Base-by-base conservation (phyloP, 1,140 invertebrate species). In the Brachionus asplanchnoidis region DNA sequence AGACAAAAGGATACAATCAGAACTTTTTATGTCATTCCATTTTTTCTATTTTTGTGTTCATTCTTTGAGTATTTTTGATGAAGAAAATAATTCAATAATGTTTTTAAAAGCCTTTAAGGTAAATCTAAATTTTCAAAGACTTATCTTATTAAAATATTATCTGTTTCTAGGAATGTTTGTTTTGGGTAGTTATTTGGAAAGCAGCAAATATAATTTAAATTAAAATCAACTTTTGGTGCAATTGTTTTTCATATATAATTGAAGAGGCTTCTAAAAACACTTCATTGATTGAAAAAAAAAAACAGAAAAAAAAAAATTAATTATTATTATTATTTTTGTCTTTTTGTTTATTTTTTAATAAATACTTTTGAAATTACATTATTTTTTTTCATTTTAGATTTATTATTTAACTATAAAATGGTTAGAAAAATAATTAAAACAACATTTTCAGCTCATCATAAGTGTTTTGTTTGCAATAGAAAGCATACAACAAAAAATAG, bases 21-120 rank as follows among this genome's bases (percentile, higher is more conserved):
- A 4, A 36, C 65, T 68, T 68, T 36, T 68, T 68, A 68, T 68
- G 65, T 32, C 65, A 32, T 28, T 68, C 65, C 26, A 68, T 68
- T 68, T 68, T 68, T 68, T 68, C 65, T 68, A 68, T 68, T 68
- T 68, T 68, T n/a, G 23, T 68, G 65, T 68, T 68, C 65, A 68
- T 68, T 68, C 32, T 68, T 68, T 68, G 65, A 68, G 65, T 68
- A 32, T 68, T 68, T 68, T 68, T 68, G 65, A 68, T 68, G 65
- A 68, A 68, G 65, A 68, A 68, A 68, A 68, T 68, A 68, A 68
- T 68, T 68, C 65, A 68, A 68, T 68, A 68, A 32, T 68, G 11
- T 68, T 68, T 68, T 28, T 68, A 68, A 68, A 68, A 68, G 65
- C 28, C 14, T 68, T 68, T 36, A 68, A 68, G 65, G 26, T 68